Evolutionary conservation across 2,888 invertebrate genomes (phyloP).

Genomic region (Hirudinaria manillensis): DNA sequence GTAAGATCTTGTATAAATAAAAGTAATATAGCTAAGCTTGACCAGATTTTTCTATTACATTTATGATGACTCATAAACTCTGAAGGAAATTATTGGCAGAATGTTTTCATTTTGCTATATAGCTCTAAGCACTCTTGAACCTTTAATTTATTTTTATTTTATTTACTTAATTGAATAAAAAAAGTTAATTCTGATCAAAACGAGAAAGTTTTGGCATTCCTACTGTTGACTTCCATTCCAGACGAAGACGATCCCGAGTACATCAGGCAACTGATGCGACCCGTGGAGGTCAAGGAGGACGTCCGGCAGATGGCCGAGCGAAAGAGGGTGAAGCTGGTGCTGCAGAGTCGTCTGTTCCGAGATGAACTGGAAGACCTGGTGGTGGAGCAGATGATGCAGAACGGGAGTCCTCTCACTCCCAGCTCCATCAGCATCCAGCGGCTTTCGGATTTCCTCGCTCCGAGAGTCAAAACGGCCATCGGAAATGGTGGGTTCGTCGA

Average conservation of each 20-base stretch:
- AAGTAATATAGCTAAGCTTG: no score
- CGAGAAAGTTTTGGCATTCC: background rate
- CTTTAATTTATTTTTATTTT: no score
- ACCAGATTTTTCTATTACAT: no score
- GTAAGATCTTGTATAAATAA: no score
- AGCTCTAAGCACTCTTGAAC: no score
- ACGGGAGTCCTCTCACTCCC: slow-evolving; percentile 28
- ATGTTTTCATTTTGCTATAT: no score
- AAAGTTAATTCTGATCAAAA: background rate
- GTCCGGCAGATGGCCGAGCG: slow-evolving; percentile 93
- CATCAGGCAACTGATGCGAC: slow-evolving; percentile 55
- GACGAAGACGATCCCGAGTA: slow-evolving; percentile 59
- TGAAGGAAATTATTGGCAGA: no score
- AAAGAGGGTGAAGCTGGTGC: slow-evolving; percentile 82
- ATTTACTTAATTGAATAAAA: no score
- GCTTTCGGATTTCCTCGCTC: slow-evolving; percentile 25
- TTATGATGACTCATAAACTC: no score
- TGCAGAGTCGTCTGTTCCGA: slow-evolving; percentile 72
- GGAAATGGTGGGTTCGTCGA: slow-evolving; percentile 14
- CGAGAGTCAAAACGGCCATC: slow-evolving; percentile 26
- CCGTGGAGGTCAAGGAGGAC: slow-evolving; percentile 59
- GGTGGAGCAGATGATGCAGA: slow-evolving; percentile 58
- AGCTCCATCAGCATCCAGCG: slow-evolving; percentile 23
- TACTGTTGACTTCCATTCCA: background rate
- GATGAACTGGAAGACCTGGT: slow-evolving; percentile 94